phyloP scores from a whole-genome alignment of 2,888 invertebrate genomes.

The Halictus quadricinctus region DNA sequence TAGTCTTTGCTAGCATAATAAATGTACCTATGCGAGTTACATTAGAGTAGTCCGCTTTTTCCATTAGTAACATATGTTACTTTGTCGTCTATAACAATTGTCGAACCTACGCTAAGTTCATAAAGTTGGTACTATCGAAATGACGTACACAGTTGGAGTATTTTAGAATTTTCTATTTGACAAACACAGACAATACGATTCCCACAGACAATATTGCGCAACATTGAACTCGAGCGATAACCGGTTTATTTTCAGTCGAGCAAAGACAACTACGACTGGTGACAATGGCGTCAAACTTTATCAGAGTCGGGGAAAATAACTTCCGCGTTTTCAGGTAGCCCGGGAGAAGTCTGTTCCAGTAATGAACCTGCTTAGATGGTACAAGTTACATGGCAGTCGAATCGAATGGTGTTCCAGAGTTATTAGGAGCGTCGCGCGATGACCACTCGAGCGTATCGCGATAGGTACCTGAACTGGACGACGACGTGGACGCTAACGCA shows the following conservation, averaged over 20 bases:
- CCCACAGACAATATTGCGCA: neutral
- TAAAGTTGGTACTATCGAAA: neutral
- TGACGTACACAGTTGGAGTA: neutral
- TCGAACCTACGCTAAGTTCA: neutral
- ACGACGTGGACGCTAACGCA: constrained; percentile 47
- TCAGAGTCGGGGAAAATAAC: neutral
- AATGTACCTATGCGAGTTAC: too few relatives aligned
- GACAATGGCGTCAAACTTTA: neutral
- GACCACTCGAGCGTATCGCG: constrained; percentile 37
- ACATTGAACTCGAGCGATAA: neutral
- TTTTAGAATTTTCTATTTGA: neutral
- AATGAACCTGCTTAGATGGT: neutral
- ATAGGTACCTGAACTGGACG: constrained; percentile 29
- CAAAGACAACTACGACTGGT: neutral
- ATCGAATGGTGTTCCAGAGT: constrained; percentile 48
- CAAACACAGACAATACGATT: neutral
- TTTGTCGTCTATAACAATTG: neutral
- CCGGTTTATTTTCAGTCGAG: neutral
- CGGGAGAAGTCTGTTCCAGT: neutral
- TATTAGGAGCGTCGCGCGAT: constrained; percentile 35
- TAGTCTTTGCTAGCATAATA: too few relatives aligned
- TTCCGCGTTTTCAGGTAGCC: neutral
- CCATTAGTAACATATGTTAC: neutral
- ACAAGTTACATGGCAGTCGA: constrained; percentile 30
- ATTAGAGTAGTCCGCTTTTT: too few relatives aligned